Conservation (phyloP, 2,888 invertebrate species). For the Cantharis flavilabris region DNA sequence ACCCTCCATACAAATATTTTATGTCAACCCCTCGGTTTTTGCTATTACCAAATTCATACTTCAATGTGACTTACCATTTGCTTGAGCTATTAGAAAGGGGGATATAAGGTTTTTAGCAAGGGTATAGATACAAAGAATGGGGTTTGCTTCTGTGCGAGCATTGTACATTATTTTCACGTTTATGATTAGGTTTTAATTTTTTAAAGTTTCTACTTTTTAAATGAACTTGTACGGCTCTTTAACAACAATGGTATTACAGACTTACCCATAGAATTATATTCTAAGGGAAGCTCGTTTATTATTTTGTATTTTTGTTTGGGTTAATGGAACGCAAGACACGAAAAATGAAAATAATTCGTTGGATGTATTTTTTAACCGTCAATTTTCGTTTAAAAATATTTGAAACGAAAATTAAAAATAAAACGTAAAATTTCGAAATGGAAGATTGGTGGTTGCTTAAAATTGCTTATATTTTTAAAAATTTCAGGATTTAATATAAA, state of each 20-base stretch:
- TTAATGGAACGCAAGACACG: background rate
- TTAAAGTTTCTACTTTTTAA: background rate
- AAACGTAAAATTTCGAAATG: too few species aligned
- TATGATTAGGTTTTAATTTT: background rate
- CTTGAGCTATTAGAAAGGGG: conserved; percentile 45
- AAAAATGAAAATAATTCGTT: background rate
- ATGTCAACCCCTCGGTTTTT: conserved; percentile 38
- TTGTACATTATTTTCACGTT: background rate
- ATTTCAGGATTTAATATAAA: too few species aligned
- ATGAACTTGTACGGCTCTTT: background rate
- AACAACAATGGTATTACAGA: background rate
- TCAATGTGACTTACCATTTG: conserved; percentile 44
- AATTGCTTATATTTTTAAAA: too few species aligned
- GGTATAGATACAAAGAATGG: conserved; percentile 27
- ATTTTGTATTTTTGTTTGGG: background rate
- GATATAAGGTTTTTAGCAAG: conserved; percentile 41
- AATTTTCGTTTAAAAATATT: too few species aligned
- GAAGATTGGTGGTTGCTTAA: too few species aligned
- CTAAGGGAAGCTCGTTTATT: background rate
- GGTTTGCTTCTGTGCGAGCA: conserved; percentile 17
- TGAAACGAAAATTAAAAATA: too few species aligned
- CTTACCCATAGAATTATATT: background rate
- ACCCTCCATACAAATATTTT: conserved; percentile 46
- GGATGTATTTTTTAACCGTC: background rate
- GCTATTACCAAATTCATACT: conserved; percentile 37